phyloP scores from a whole-genome alignment of 2,888 invertebrate genomes.

The Eueremaeus valkanovi region DNA sequence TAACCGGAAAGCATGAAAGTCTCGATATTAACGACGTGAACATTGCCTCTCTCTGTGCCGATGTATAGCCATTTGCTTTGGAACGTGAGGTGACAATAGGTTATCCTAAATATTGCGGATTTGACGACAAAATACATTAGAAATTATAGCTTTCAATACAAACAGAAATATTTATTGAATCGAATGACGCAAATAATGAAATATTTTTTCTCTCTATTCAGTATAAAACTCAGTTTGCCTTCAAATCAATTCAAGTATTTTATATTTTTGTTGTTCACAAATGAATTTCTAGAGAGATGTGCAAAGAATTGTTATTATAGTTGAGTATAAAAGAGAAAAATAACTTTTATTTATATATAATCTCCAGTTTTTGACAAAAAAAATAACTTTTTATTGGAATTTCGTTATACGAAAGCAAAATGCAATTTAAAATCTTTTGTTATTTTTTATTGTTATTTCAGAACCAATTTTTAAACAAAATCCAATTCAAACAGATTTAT shows the following conservation, averaged over 20 bases:
- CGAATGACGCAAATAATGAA: neutral
- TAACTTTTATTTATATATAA: too few species aligned
- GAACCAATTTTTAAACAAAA: too few species aligned
- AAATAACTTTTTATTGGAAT: too few species aligned
- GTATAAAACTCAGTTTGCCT: neutral
- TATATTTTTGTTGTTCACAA: neutral
- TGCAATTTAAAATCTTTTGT: too few species aligned
- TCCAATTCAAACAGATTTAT: too few species aligned
- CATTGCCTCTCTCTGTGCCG: slow-evolving; percentile 96
- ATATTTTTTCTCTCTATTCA: neutral
- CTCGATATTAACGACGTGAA: slow-evolving; percentile 95
- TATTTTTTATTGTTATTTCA: too few species aligned
- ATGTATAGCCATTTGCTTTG: slow-evolving; percentile 98
- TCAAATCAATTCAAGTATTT: neutral
- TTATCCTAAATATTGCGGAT: slow-evolving; percentile 66
- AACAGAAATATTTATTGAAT: neutral
- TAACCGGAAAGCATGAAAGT: slow-evolving; percentile 94
- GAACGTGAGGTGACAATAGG: slow-evolving; percentile 88
- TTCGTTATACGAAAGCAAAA: too few species aligned
- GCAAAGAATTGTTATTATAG: too few species aligned
- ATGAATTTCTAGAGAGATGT: neutral
- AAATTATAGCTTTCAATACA: neutral
- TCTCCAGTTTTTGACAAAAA: too few species aligned
- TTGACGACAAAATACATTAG: neutral
- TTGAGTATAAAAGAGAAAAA: too few species aligned